Evolutionary conservation across 2,888 invertebrate species (phyloP), one percentile per base, ranked within the genome.

Genomic region (Melinaea menophilus): DNA sequence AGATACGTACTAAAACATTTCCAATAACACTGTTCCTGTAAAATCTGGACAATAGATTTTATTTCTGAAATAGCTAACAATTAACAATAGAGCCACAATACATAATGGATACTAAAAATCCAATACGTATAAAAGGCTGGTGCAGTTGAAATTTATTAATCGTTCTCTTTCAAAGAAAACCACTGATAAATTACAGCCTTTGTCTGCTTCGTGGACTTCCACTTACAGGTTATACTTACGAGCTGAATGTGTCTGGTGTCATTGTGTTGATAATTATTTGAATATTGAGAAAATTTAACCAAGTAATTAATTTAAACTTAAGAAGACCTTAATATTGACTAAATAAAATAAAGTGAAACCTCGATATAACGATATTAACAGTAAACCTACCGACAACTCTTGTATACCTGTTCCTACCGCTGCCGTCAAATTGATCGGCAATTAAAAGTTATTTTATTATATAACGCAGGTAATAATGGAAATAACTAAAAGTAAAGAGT

Each of bases 181-280:
- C 70, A 59, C 69, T 64, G 62, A 70, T 70, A 70, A 69, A 70
- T 70, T 70, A 66, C 64, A 60, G 56, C 69, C 60, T 69, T 70
- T 70, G 70, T 70, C 60, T 64, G 54, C 22, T 59, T 58, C 58
- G 56, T 60, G 46, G 51, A 51, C 58, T 12, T 22, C 62, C 45
- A 61, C 56, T 55, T 61, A 54, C 60, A n/a, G 60, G 63, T 67
- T 56, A 62, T 58, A 65, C 60, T 60, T 58, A 22, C 48, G 35
- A 62, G 60, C 59, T 56, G 58, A 62, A 58, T 55, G 61, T 62
- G 57, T 45, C 48, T 34, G 56, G 9, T 5, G 34, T 56, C 35
- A 46, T 56, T 11, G 47, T 7, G 5, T 22, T 22, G 22, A 22
- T 22, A 22, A 22, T 22, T 22, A 22, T 22, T 22, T 22, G 22